Evolutionary conservation across 2,113 vertebrate species (phyloP), one percentile per base, ranked within the genome.

Genomic region (Corapipo altera): DNA sequence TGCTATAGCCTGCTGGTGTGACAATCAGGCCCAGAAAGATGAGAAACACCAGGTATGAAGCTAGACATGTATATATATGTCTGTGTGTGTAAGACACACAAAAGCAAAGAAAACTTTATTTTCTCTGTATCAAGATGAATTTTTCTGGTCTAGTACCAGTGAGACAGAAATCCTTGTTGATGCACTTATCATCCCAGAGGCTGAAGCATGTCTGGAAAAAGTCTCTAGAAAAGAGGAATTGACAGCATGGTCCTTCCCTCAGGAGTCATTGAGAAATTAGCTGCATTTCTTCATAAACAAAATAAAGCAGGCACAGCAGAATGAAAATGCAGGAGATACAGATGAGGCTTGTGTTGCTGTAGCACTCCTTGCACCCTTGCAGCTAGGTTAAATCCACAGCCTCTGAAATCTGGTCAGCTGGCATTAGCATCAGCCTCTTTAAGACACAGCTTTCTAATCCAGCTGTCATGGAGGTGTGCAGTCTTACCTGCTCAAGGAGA

Each of bases 391-490:
- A 97, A 89, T 32, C 86, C 73, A 74, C 35, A 71, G 80, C 65
- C 89, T 44, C 24, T 74, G 49, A 76, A 92, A 96, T 86, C 79
- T 55, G 79, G 55, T 91, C 84, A 96, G 73, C 77, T 87, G 69
- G 91, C 70, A 89, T 95, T 89, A 95, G 65, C 80, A 35, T 81
- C 89, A 95, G 65, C 83, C 43, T 91, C 73, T 75, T 93, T 92
- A 91, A 78, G 61, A 15, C 30, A 71, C 16, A 87, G 83, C 41
- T 95, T 93, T 87, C 70, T 95, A 96, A 96, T 84, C 65, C 93
- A 91, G 70, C 76, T 81, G 70, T 87, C 70, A 81, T 7, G 2
- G 48, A 91, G 30, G 12, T 77, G 12, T 35, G 51, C 1, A 12
- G 51, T 52, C 30, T 64, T n/a, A 81, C 69, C 57, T 72, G 48